Evolutionary conservation across 2,888 invertebrate genomes (phyloP), one percentile per base, ranked within the genome.

Genomic region (Drosophila stalkeri): DNA sequence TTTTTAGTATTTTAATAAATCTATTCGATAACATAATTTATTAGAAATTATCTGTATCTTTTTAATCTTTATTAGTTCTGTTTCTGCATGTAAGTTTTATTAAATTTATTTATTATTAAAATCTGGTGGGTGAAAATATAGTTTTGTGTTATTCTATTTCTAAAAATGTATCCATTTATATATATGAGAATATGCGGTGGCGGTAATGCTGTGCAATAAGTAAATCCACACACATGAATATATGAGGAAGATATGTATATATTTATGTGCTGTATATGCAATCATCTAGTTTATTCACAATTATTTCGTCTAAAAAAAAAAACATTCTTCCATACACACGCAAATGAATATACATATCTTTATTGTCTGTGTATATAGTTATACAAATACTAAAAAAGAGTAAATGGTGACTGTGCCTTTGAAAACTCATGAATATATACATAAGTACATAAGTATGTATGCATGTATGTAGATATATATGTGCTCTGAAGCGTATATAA

Each of bases 81-180:
- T 75, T 77, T 64, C 78, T 78, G 78, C 77, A 78, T 77, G 77
- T 77, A 77, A 77, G 77, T 76, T 72, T 63, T 62, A 59, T n/a
- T 16, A 31, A 16, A 62, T 57, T 67, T 62, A 51, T 66, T 44
- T 64, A 35, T 64, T 46, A 55, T 64, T 37, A 18, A 46, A 46
- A 37, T 11, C 20, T 66, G 20, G 20, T 76, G 60, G 56, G 47
- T 54, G 43, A 49, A 49, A 41, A 31, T 41, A 7, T 18, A 37
- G 14, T 31, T 52, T 27, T 11, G n/a, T 39, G 37, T 9, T 47
- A 49, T 5, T 16, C 18, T 9, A 55, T 39, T 27, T 2, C 2
- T 4, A 7, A 11, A 35, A 35, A 11, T 16, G 12, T 7, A 44
- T 39, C 3, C 31, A 33, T 31, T 44, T 27, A 11, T 31, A 8